phyloP scores from a whole-genome alignment of 2,113 vertebrate genomes.

The Salvelinus sp. region DNA sequence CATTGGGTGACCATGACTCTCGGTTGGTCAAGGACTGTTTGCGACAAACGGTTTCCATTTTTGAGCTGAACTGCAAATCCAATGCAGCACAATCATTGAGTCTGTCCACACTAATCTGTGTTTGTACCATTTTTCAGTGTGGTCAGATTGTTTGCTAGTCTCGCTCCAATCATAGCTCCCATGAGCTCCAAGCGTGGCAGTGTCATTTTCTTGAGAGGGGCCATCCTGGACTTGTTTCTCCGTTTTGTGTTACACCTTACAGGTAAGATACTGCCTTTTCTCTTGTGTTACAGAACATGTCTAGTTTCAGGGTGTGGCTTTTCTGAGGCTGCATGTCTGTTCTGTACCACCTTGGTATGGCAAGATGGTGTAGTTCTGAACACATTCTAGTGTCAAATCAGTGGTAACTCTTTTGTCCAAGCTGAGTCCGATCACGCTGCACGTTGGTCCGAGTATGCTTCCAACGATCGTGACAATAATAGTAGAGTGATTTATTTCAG shows the following conservation, averaged over 20 bases:
- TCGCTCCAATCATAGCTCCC: constrained; percentile 17
- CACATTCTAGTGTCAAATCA: constrained; percentile 26
- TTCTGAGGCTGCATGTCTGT: not conserved
- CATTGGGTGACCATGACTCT: constrained; percentile 22
- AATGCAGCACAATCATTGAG: not conserved
- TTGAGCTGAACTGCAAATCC: constrained; percentile 12
- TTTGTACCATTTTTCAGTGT: too few species aligned
- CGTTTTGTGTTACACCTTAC: constrained; percentile 4
- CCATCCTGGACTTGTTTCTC: not conserved
- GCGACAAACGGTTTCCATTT: too few species aligned
- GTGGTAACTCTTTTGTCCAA: not conserved
- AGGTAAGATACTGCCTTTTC: not conserved
- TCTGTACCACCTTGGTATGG: constrained; percentile 13
- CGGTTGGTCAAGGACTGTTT: constrained; percentile 3
- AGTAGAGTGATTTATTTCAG: too few species aligned
- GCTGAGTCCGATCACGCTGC: not conserved
- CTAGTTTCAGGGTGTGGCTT: not conserved
- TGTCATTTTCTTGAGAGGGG: constrained; percentile 29
- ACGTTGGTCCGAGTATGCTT: too few species aligned
- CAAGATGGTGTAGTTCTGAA: constrained; percentile 9
- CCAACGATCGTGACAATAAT: too few species aligned
- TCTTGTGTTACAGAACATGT: constrained; percentile 18
- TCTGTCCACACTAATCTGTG: constrained; percentile 29
- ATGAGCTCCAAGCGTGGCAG: not conserved
- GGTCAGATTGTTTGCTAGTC: not conserved